Conservation (phyloP, 2,888 invertebrate genomes). For the Nasonovia ribisnigri region DNA sequence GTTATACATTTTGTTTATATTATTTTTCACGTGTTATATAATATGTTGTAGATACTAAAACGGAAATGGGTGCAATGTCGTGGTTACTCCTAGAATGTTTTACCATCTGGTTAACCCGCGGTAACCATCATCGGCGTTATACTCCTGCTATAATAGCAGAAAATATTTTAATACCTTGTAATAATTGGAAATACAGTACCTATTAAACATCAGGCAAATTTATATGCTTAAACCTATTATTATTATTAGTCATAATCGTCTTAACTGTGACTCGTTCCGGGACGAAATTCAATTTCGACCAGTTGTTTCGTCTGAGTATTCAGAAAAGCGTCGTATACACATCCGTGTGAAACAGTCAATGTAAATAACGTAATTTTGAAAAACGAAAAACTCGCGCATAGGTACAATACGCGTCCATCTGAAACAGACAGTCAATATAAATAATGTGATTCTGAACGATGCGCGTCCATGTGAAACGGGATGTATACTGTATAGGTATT, state of each 20-base stretch:
- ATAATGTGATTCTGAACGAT: too few relatives aligned
- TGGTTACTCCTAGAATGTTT: background rate
- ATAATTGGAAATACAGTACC: background rate
- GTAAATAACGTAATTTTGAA: too few relatives aligned
- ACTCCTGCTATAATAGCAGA: background rate
- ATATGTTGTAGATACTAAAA: background rate
- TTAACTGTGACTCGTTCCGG: background rate
- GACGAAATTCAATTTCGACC: background rate
- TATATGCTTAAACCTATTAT: background rate
- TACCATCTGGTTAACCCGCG: background rate
- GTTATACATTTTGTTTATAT: background rate
- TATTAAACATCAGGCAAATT: background rate
- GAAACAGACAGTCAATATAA: too few relatives aligned
- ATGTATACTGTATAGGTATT: background rate
- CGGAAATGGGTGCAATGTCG: background rate
- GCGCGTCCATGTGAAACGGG: too few relatives aligned
- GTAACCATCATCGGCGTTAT: background rate
- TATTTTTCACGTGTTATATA: background rate
- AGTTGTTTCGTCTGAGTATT: too few relatives aligned
- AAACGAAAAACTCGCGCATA: too few relatives aligned
- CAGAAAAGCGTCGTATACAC: too few relatives aligned
- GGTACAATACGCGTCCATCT: too few relatives aligned
- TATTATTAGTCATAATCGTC: background rate
- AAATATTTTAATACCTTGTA: background rate
- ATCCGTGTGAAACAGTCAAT: too few relatives aligned